Conservation (phyloP, 1,140 invertebrate species). For the Triops longicaudatus region DNA sequence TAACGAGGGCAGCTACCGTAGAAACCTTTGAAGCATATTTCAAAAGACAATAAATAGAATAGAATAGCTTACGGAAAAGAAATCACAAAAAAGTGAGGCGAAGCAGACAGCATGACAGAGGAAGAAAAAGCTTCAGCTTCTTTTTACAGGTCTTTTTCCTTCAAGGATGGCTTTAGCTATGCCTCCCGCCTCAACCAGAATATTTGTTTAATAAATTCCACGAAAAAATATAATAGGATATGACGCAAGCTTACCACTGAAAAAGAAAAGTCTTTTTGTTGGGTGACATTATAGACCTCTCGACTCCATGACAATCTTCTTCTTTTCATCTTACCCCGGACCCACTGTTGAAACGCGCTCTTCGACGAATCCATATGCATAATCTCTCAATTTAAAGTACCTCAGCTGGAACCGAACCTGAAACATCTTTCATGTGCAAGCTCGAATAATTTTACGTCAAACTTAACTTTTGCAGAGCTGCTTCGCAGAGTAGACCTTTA, state of each 20-base stretch:
- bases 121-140: constrained; percentile 10
- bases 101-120: constrained; percentile 10
- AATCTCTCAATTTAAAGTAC: background rate
- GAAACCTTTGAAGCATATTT: constrained; percentile 15
- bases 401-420: background rate
- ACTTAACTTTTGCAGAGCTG: too few relatives aligned
- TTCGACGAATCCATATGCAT: constrained; percentile 15
- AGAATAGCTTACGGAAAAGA: constrained; percentile 8
- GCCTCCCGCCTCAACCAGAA: constrained; percentile 8
- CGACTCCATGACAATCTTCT: constrained; percentile 4
- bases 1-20: constrained; percentile 14
- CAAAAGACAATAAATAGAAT: constrained; percentile 13
- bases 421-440: background rate
- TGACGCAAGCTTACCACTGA: constrained; percentile 6
- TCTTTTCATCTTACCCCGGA: background rate
- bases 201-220: constrained; percentile 16
- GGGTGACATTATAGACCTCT: background rate
- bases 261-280: background rate
- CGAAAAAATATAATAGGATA: background rate
- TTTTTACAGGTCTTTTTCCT: background rate
- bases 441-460: too few relatives aligned
- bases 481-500: too few relatives aligned
- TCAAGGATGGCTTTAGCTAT: background rate
- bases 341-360: background rate
- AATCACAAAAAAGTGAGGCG: constrained; percentile 12